phyloP scores from a whole-genome alignment of 2,888 invertebrate genomes.

The Eupithecia inturbata region DNA sequence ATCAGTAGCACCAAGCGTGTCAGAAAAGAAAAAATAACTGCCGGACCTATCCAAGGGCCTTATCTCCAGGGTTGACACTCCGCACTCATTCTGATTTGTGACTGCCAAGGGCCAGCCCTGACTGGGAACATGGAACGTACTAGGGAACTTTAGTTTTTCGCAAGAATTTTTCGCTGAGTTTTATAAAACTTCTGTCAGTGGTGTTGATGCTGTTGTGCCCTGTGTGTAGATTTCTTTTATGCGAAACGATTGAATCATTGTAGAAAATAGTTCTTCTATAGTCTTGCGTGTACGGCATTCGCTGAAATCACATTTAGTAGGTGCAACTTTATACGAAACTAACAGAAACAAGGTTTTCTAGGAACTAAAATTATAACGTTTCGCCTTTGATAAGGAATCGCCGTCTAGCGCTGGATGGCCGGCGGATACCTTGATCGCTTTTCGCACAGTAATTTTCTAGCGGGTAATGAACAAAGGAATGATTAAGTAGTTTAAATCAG shows the following conservation, averaged over 20 bases:
- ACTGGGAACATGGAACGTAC: background rate
- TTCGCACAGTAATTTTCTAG: too few relatives aligned
- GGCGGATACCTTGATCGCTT: too few relatives aligned
- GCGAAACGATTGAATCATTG: background rate
- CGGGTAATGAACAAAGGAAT: too few relatives aligned
- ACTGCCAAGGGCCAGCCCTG: constrained; percentile 36
- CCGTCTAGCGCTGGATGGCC: too few relatives aligned
- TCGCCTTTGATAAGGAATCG: too few relatives aligned
- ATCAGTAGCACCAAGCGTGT: constrained; percentile 25
- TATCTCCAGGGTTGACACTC: constrained; percentile 65
- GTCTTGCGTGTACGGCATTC: too few relatives aligned
- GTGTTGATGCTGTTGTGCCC: background rate
- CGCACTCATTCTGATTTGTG: constrained; percentile 64
- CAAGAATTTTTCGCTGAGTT: background rate
- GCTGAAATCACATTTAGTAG: too few relatives aligned
- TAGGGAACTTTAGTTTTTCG: background rate
- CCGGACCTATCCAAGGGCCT: constrained; percentile 53
- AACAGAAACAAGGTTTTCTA: too few relatives aligned
- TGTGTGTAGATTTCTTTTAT: background rate
- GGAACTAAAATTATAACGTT: too few relatives aligned
- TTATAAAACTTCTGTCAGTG: background rate
- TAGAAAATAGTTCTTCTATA: background rate
- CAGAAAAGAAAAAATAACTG: constrained; percentile 64
- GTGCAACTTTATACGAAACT: too few relatives aligned
- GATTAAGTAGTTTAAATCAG: too few relatives aligned